Evolutionary conservation across 1,140 invertebrate genomes (phyloP), one percentile per base, ranked within the genome.

Genomic region (Cydia splendana): DNA sequence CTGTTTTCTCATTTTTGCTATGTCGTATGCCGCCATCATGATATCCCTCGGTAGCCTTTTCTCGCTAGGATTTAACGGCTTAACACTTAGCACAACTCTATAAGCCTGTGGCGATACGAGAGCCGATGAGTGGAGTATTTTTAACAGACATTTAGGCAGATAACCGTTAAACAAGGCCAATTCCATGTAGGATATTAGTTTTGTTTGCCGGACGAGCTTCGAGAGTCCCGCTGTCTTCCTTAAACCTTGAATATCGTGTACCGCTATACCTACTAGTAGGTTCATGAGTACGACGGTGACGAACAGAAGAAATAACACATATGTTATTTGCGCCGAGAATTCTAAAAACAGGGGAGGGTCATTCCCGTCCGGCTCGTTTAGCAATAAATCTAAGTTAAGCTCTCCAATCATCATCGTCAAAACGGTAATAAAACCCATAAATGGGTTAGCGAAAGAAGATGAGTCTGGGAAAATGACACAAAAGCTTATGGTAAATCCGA

Each of bases 341-440:
- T 96, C 95, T 1, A 96, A 84, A 9, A 96, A 82, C 78, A 96
- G 95, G 4, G 94, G 94, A 4, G 94, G 94, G 87, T 95, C 94
- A 45, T 95, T 94, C 4, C 95, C 94, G 80, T 95, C 94, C 1
- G 95, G 95, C 77, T 95, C 94, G 75, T 95, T 95, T 28, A 96
- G 94, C 3, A 96, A 85, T 18, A 96, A 91, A 75, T 96, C 95
- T 48, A 97, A 94, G 81, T 96, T 96, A 74, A 97, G 89, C 87
- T 98, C 97, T 0, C 97, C 97, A 2, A 97, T 97, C 97, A 98
- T 98, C 97, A 98, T 98, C 0, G 97, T 97, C 57, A 98, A 87
- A 0, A 97, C 96, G 5, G 97, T 97, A 48, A 97, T 96, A 51
- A 97, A 95, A 20, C 96, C 96, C 87, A 96, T 96, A 77, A 97